A percentile compares a stretch with the other conserved stretches of the same genome.
Conservation (phyloP, 2,113 vertebrate genomes). For the Syrrhaptes paradoxus region DNA sequence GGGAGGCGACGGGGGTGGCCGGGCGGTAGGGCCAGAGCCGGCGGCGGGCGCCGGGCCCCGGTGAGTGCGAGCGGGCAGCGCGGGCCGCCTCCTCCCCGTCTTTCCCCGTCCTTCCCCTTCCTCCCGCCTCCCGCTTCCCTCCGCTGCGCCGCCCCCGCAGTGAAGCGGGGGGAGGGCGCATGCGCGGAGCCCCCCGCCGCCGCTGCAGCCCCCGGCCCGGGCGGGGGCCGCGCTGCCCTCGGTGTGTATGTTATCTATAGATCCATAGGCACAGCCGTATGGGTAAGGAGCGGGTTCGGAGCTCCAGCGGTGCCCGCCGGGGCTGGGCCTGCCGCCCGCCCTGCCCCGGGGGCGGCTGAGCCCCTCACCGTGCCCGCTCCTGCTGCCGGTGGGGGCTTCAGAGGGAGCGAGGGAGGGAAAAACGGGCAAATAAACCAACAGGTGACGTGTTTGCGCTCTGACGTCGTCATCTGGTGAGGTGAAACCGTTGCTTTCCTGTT, state of each 20-base stretch:
- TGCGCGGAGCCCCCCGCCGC: neutral
- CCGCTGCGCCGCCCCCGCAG: too few species aligned
- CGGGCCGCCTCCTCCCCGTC: neutral
- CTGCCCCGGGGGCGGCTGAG: too few species aligned
- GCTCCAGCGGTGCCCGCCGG: too few species aligned
- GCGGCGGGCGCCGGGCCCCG: neutral
- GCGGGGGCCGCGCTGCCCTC: neutral
- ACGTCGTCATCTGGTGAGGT: fast-evolving
- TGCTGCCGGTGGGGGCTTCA: too few species aligned
- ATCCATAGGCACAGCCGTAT: too few species aligned
- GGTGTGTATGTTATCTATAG: too few species aligned
- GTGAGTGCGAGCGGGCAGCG: neutral
- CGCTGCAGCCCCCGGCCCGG: too few species aligned
- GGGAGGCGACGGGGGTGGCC: neutral
- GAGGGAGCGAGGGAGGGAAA: fast-evolving
- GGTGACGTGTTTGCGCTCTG: fast-evolving
- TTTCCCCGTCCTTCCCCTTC: too few species aligned
- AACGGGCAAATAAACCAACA: fast-evolving
- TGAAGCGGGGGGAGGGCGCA: neutral
- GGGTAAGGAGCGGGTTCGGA: neutral
- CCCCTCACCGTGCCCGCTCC: neutral
- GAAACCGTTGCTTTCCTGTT: too few species aligned
- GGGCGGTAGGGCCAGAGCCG: neutral
- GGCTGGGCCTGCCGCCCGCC: too few species aligned
- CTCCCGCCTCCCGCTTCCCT: too few species aligned